Evolutionary conservation across 2,797 vertebrate species (phyloP), one percentile per base, ranked within the genome.

Genomic region (Helicolenus hilgendorfi): DNA sequence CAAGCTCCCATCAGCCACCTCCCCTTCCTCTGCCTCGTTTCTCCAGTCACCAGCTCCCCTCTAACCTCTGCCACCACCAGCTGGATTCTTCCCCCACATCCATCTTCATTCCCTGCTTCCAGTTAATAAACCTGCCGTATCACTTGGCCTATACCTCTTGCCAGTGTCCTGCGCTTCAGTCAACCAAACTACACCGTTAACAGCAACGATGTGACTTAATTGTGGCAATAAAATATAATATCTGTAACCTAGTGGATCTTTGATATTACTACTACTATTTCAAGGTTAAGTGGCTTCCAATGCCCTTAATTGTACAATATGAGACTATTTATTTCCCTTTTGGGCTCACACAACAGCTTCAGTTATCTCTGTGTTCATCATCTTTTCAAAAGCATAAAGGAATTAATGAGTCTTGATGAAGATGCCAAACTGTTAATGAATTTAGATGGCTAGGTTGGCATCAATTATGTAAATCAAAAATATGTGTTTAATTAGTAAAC

Each of bases 331-430:
- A 20, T 75, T 27, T n/a, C 11, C 24, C 13, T 15, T 49, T 65
- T 31, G 18, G 5, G 11, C 38, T 8, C 7, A 36, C 15, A 63
- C 18, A 27, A 6, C 20, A 31, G 62, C n/a, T 65, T 11, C 56
- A 58, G 24, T 55, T 67, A 75, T 59, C 14, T 36, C 11, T 70
- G 35, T 15, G 5, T 55, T 80, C 11, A 36, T 71, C 55, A 36
- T 73, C 15, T 49, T 58, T 24, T 31, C 18, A 33, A 58, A 72
- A 69, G 26, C 27, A 84, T n/a, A 56, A 22, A 60, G 63, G 13
- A 83, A 55, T 73, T 29, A 77, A 77, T 80, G 67, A 69, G 58
- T 71, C 55, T 71, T 45, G 18, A 45, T 33, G 20, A 76, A 49
- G 56, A 76, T 58, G 75, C 41, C 72, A 73, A 71, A 59, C 13